phyloP scores from a whole-genome alignment of 2,888 invertebrate genomes.

The Timema podura region DNA sequence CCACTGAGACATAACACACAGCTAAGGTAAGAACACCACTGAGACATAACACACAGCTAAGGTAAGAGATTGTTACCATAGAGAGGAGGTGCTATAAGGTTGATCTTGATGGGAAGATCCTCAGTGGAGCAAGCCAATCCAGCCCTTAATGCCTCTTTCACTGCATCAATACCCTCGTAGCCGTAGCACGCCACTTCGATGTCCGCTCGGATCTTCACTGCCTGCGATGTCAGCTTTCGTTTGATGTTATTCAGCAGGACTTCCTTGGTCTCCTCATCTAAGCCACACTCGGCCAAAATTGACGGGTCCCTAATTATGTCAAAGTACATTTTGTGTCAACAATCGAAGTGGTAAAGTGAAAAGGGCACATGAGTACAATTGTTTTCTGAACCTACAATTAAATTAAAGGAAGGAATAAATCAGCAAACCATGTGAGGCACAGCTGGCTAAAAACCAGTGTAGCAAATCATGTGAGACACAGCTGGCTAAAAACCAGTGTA shows the following conservation, averaged over 20 bases:
- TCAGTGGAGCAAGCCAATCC: slow-evolving; percentile 89
- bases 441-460: too few species aligned
- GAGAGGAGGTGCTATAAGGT: slow-evolving; percentile 96
- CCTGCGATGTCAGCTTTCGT: slow-evolving; percentile 92
- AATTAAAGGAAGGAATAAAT: too few species aligned
- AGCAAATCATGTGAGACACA: too few species aligned
- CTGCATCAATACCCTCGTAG: slow-evolving; percentile 98
- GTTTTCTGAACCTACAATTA: too few species aligned
- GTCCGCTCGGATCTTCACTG: slow-evolving; percentile 91
- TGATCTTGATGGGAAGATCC: slow-evolving; percentile 96
- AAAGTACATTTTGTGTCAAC: too few species aligned
- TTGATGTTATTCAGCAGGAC: slow-evolving; percentile 92
- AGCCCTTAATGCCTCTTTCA: slow-evolving; percentile 84
- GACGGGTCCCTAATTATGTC: slow-evolving; percentile 74
- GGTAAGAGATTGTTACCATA: slow-evolving; percentile 57
- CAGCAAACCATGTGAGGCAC: too few species aligned
- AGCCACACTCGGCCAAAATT: slow-evolving; percentile 91
- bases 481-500: too few species aligned
- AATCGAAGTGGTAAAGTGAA: too few species aligned
- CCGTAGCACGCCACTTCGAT: slow-evolving; percentile 93
- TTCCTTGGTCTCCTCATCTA: slow-evolving; percentile 88
- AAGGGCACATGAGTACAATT: too few species aligned
- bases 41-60: too few species aligned
- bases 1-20: too few species aligned
- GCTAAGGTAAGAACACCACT: too few species aligned